Conservation (phyloP, 2,797 vertebrate genomes). For the Nasua narica region DNA sequence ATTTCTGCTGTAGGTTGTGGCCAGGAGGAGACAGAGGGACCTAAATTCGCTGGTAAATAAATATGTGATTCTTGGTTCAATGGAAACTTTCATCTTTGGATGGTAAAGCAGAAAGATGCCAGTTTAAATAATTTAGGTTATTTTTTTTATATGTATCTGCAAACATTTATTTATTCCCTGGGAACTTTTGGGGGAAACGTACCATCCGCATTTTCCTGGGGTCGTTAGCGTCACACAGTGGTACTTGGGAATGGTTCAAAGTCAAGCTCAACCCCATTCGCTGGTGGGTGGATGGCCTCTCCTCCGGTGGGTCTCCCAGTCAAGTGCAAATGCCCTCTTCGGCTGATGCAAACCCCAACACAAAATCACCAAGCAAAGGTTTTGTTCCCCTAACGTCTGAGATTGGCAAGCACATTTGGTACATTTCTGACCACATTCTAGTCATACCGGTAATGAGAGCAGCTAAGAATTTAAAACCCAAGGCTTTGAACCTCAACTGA, state of each 20-base stretch:
- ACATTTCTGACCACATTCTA: not conserved
- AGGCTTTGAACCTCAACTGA: slow-evolving; percentile 56
- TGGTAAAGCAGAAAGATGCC: not conserved
- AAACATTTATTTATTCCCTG: not conserved
- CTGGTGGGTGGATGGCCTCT: not conserved
- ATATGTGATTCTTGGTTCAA: not conserved
- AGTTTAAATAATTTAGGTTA: not conserved
- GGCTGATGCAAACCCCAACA: not conserved
- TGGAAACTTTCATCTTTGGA: not conserved
- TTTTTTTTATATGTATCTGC: not conserved
- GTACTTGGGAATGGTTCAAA: not conserved
- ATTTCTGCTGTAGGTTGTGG: not conserved
- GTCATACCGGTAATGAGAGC: slow-evolving; percentile 37
- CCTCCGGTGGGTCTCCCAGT: not conserved
- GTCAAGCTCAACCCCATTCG: not conserved
- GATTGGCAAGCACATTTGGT: not conserved
- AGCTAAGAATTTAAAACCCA: slow-evolving; percentile 57
- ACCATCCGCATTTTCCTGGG: not conserved
- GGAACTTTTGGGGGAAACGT: not conserved
- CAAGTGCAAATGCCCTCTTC: not conserved
- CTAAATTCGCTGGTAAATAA: not conserved
- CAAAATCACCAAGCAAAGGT: not conserved
- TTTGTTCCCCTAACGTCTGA: slow-evolving; percentile 10
- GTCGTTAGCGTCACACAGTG: not conserved
- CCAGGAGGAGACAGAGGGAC: not conserved